phyloP scores from a whole-genome alignment of 1,140 invertebrate genomes.

The Lepidostoma basale region DNA sequence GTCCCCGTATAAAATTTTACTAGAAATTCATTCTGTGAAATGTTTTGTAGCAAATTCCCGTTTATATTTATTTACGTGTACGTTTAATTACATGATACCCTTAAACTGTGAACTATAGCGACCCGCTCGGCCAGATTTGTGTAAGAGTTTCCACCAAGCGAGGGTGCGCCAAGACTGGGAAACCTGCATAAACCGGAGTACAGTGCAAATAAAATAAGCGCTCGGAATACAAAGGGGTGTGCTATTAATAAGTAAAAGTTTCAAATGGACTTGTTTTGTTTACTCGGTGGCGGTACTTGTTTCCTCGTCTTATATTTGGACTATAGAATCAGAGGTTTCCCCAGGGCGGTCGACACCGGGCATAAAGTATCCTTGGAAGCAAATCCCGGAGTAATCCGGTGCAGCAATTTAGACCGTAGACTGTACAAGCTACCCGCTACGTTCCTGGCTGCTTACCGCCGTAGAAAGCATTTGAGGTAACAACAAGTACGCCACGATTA shows the following conservation, averaged over 20 bases:
- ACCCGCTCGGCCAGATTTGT: conserved; percentile 20
- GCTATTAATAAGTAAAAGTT: too few relatives aligned
- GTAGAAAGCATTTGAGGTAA: too few relatives aligned
- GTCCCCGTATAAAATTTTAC: too few relatives aligned
- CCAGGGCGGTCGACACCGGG: conserved; percentile 40
- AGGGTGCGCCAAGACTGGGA: neutral
- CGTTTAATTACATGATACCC: conserved; percentile 16
- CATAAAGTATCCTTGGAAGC: conserved; percentile 52
- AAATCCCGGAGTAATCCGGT: conserved; percentile 58
- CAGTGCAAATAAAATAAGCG: neutral
- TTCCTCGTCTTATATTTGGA: conserved; percentile 6
- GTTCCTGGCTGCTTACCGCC: conserved; percentile 48
- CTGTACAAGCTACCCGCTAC: conserved; percentile 47
- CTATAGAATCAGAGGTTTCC: conserved; percentile 33
- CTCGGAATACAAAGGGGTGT: neutral
- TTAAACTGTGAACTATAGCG: conserved; percentile 13
- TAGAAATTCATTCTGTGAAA: neutral
- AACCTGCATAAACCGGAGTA: too few relatives aligned
- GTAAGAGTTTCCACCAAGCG: conserved; percentile 12
- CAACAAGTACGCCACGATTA: neutral
- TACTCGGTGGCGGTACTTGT: neutral
- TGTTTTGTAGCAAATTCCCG: neutral
- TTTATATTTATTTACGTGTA: conserved; percentile 14
- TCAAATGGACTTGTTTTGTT: too few relatives aligned
- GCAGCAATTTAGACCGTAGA: conserved; percentile 57